Conservation (phyloP, 2,888 invertebrate genomes). For the Eilema griseolum region DNA sequence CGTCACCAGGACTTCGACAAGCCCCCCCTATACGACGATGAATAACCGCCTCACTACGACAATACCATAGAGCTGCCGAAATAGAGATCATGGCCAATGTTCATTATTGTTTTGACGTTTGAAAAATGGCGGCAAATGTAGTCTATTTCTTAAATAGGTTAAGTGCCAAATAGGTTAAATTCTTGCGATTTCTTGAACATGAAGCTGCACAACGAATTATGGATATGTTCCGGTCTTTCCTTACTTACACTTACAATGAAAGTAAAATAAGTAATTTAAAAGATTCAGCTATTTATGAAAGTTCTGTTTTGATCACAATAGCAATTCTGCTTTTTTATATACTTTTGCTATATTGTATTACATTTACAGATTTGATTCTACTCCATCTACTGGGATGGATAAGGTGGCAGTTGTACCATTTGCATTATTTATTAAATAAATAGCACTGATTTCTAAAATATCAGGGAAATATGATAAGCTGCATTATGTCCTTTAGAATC, state of each 20-base stretch:
- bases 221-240: not conserved
- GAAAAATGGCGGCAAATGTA: conserved; percentile 2
- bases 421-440: no score
- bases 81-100: conserved; percentile 4
- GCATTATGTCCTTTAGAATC: no score
- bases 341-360: no score
- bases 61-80: conserved; percentile 14
- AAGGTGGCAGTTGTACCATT: no score
- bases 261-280: not conserved
- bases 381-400: no score
- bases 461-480: no score
- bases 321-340: no score
- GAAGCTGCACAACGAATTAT: conserved; percentile 12
- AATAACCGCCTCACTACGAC: conserved; percentile 44
- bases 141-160: conserved; percentile 12
- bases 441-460: no score
- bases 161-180: conserved; percentile 16
- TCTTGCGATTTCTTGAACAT: conserved; percentile 5
- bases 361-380: no score
- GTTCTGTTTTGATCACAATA: not conserved
- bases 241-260: not conserved
- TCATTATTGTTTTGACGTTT: conserved; percentile 11
- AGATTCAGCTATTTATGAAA: not conserved
- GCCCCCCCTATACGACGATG: conserved; percentile 71
- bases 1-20: conserved; percentile 66